Evolutionary conservation across 2,888 invertebrate species (phyloP), one percentile per base, ranked within the genome.

Genomic region (Coronaproctus castanopsis): DNA sequence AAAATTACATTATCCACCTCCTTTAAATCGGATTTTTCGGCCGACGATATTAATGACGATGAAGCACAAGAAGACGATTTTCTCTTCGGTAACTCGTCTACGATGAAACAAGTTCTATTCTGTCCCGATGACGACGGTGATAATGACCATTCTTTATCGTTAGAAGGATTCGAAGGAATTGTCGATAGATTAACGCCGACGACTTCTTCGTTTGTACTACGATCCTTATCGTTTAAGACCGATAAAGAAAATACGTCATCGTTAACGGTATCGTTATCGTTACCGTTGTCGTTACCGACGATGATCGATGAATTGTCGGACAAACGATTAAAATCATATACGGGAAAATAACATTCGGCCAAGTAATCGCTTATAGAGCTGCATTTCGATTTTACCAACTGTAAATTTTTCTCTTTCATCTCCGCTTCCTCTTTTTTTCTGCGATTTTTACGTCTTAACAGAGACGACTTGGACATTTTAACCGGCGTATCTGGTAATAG

Each of bases 31-130:
- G 14, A 55, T n/a, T n/a, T 14, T 10, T 24, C 55, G 2, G 8
- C 21, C n/a, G 49, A 49, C 14, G 5, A 36, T 14, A 36, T 8
- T 36, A 8, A 36, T 49, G 50, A 20, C 49, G 49, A 56, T 19
- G 19, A 56, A 21, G 48, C 19, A n/a, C n/a, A n/a, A 5, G 36
- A 36, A 14, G 36, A 8, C 14, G 5, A 8, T 14, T 36, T 36
- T 14, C 5, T 62, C 22, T 63, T 63, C 10, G 63, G 63, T 54
- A 62, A 36, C 57, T 63, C 63, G 24, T 62, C 63, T 10, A 63
- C 63, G 19, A 63, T 63, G 51, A 62, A 62, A 54, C 63, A 63
- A 18, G 63, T 63, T 14, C 60, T 57, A 36, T 36, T 36, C 5
- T 36, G 5, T 5, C 8, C 14, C 5, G 5, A 5, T 36, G 36